Conservation (phyloP, 92 coral and sea anemone species). For the Phenganax marumi region DNA sequence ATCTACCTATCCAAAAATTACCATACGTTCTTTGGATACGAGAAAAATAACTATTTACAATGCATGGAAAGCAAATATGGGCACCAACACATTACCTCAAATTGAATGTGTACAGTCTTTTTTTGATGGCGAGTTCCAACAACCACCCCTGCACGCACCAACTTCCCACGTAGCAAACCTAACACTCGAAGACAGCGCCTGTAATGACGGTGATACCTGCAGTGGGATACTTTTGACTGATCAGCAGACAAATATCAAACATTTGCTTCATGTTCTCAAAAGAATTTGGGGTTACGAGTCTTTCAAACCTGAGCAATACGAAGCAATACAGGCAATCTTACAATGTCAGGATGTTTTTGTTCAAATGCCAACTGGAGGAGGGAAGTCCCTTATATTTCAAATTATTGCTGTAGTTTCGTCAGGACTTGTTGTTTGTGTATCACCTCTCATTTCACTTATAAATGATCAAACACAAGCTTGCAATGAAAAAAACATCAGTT, state of each 20-base stretch:
- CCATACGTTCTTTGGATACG: too few relatives aligned
- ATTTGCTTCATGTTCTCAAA: constrained; percentile 29
- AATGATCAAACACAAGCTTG: constrained; percentile 28
- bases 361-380: constrained; percentile 38
- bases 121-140: too few relatives aligned
- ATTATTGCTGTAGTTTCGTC: constrained; percentile 10
- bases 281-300: constrained; percentile 34
- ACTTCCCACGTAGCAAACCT: too few relatives aligned
- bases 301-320: constrained; percentile 19
- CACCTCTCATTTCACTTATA: constrained; percentile 29
- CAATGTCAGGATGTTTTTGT: constrained; percentile 9
- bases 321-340: constrained; percentile 30
- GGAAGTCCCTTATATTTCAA: constrained; percentile 34
- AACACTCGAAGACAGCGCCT: too few relatives aligned
- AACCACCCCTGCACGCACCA: too few relatives aligned
- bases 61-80: too few relatives aligned
- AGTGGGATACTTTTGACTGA: too few relatives aligned
- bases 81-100: too few relatives aligned
- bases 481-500: neutral
- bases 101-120: too few relatives aligned
- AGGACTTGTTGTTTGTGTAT: constrained; percentile 12
- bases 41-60: too few relatives aligned
- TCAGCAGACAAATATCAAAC: neutral
- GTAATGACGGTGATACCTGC: too few relatives aligned
- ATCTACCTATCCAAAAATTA: too few relatives aligned